A percentile compares a stretch with the other conserved stretches of the same genome.
These are phyloP conservation scores for Daktulosphaira vitifoliae DNA, from an alignment of 1,140 invertebrate species.

Conservation along the genomic window DNA sequence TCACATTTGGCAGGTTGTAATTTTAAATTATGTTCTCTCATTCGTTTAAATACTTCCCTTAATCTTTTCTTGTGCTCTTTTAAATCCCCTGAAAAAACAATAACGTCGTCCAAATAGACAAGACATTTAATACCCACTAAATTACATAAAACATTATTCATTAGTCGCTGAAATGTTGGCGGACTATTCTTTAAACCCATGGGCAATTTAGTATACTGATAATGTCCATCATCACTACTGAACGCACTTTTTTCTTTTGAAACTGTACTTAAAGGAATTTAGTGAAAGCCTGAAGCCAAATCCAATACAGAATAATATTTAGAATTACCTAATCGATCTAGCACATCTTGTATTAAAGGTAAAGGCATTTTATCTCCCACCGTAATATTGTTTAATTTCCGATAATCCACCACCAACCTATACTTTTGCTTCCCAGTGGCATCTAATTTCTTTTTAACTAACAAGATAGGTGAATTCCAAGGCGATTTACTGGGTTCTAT, in stretches of 20 bases:
- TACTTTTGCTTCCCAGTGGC: conserved; percentile 36
- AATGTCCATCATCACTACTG: conserved; percentile 40
- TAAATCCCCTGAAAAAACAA: conserved; percentile 17
- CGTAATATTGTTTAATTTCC: conserved; percentile 38
- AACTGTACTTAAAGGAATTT: conserved; percentile 44
- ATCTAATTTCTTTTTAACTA: conserved; percentile 38
- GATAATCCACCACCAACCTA: conserved; percentile 38
- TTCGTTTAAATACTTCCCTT: neutral
- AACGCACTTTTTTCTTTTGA: conserved; percentile 47
- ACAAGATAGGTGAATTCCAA: conserved; percentile 34
- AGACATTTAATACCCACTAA: conserved; percentile 36
- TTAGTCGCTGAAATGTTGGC: conserved; percentile 44
- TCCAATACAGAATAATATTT: conserved; percentile 47
- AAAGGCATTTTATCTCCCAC: conserved; percentile 45
- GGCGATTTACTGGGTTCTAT: conserved; percentile 23
- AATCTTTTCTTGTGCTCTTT: conserved; percentile 31
- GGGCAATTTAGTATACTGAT: conserved; percentile 42
- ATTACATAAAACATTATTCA: conserved; percentile 42
- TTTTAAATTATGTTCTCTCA: conserved; percentile 25
- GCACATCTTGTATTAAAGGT: conserved; percentile 45
- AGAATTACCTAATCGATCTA: conserved; percentile 43
- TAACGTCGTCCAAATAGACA: conserved; percentile 37
- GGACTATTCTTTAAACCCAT: conserved; percentile 44
- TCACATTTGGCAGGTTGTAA: conserved; percentile 38
- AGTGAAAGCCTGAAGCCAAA: conserved; percentile 47